Evolutionary conservation across 2,113 vertebrate genomes (phyloP).

Genomic region (Pterocles orientalis): DNA sequence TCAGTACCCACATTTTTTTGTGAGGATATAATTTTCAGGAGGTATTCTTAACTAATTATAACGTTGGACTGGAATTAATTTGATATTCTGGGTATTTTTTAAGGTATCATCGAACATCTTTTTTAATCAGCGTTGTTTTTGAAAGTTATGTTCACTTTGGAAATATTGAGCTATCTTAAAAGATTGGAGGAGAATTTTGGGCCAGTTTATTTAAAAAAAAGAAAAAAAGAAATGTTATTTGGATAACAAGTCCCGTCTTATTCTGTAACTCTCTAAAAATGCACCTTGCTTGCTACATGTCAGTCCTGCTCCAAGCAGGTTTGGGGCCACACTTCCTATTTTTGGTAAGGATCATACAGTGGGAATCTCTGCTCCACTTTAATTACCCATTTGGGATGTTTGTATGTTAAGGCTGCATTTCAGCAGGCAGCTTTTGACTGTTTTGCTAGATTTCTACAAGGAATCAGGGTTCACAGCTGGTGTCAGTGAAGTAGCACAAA

Average conservation of each 20-base stretch:
- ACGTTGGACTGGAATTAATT: slow-evolving; percentile 75
- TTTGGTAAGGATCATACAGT: slow-evolving; percentile 59
- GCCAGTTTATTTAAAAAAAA: slow-evolving; percentile 66
- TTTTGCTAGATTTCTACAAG: neutral
- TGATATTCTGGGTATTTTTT: slow-evolving; percentile 78
- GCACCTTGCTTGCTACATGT: slow-evolving; percentile 55
- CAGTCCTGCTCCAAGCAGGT: slow-evolving; percentile 35
- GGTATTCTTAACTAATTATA: slow-evolving; percentile 70
- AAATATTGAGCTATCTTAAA: slow-evolving; percentile 69
- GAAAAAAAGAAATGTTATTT: slow-evolving; percentile 62
- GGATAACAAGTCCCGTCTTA: slow-evolving; percentile 67
- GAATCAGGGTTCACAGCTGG: slow-evolving; percentile 4
- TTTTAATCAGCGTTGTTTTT: slow-evolving; percentile 74
- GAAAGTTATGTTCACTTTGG: slow-evolving; percentile 64
- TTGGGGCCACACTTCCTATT: slow-evolving; percentile 50
- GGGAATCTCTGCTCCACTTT: slow-evolving; percentile 58
- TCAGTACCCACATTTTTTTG: slow-evolving; percentile 79
- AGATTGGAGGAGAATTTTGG: slow-evolving; percentile 57
- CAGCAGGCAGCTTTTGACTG: slow-evolving; percentile 70
- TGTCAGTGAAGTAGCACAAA: slow-evolving; percentile 30
- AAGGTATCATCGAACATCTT: slow-evolving; percentile 75
- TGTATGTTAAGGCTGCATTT: slow-evolving; percentile 67
- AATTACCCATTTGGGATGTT: slow-evolving; percentile 61
- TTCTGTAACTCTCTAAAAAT: slow-evolving; percentile 57
- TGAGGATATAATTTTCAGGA: slow-evolving; percentile 75